These are phyloP conservation scores for Coremacera marginata DNA, from an alignment of 2,888 invertebrate species.

Conservation along the genomic window DNA sequence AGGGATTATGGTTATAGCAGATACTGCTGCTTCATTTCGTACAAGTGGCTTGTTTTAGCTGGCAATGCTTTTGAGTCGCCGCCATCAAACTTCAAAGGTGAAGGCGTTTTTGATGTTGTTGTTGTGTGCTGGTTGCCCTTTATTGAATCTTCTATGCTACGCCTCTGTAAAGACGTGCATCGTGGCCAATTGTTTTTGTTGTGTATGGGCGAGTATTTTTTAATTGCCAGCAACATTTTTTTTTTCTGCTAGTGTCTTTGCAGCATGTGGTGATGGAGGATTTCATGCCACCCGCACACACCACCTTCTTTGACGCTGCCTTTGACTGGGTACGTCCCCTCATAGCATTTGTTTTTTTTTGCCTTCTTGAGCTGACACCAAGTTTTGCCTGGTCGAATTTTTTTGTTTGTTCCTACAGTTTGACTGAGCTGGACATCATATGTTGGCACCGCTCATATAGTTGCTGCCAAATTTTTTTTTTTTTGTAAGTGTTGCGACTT, in stretches of 20 bases:
- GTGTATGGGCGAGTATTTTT: constrained; percentile 7
- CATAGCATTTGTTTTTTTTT: background rate
- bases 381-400: background rate
- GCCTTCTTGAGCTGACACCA: constrained; percentile 10
- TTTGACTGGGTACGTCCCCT: background rate
- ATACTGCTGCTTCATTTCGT: background rate
- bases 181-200: background rate
- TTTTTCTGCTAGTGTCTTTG: background rate
- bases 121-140: background rate
- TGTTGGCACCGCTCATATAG: background rate
- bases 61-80: constrained; percentile 11
- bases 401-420: background rate
- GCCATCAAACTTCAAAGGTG: background rate
- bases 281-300: background rate
- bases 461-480: background rate
- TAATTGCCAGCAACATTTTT: constrained; percentile 31
- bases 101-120: constrained; percentile 39
- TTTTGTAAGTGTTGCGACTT: background rate
- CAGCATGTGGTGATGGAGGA: background rate
- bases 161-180: background rate
- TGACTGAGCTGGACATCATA: background rate
- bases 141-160: background rate
- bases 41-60: constrained; percentile 10
- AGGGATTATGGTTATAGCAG: constrained; percentile 4
- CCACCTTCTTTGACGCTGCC: background rate